Base-by-base conservation (phyloP, 2,113 vertebrate genomes). In the Panthera uncia region DNA sequence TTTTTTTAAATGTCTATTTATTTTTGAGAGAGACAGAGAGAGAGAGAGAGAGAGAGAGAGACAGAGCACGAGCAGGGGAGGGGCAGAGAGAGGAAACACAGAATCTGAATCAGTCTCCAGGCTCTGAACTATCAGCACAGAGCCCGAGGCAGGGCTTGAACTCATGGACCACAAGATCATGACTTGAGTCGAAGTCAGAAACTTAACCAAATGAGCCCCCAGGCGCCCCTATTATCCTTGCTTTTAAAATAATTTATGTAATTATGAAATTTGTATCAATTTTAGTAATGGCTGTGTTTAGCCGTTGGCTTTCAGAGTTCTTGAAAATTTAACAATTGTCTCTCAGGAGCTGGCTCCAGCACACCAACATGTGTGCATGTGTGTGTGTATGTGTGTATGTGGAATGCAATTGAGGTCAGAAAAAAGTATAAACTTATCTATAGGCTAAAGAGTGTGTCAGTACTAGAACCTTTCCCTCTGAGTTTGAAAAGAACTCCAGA, bases 401-500 rank as follows among this genome's bases (percentile, higher is more conserved):
- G 52, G 9, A 82, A 76, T 48, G 3, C n/a, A 92, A 69, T 3
- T 83, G 78, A 84, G 36, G 21, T 33, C 61, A 14, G 18, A 25
- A 63, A 29, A 95, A 95, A 68, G 31, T 73, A 61, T 31, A 85
- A 74, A 41, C 31, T 9, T 78, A 69, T 52, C 23, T 91, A 63
- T 18, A 33, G 66, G 29, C 74, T 73, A 81, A 91, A n/a, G 48
- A 89, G 9, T 41, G 3, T 57, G 57, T 16, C 61, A 57, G n/a
- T 45, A 14, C 57, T 74, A 65, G 55, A 80, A 10, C 10, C 4
- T 16, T 74, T 93, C 74, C 61, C 21, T 84, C 41, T 41, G 25
- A 78, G 18, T 89, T 52, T 94, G 33, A 73, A 90, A 92, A 92
- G 61, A 90, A 95, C 63, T 71, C 73, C 48, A 92, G 66, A 89